A percentile compares a stretch with the other conserved stretches of the same genome.
phyloP scores from a whole-genome alignment of 2,797 vertebrate species.

The Moxostoma hubbsi region DNA sequence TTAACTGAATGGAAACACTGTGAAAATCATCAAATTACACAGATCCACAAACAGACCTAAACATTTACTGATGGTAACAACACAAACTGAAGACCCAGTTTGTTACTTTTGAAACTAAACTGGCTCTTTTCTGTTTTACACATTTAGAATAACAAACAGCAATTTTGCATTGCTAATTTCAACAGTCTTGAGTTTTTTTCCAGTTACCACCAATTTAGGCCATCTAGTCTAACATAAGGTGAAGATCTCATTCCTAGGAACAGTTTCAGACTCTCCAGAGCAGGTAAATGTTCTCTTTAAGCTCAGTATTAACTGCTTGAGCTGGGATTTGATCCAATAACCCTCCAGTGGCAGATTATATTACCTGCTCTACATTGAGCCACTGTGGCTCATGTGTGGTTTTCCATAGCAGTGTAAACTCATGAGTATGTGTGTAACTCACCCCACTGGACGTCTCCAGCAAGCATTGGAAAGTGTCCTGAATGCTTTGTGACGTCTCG shows the following conservation, averaged over 20 bases:
- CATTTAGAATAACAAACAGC: not conserved
- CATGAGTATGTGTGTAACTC: slow-evolving; percentile 61
- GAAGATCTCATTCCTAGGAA: too few species aligned
- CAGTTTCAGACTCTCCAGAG: not conserved
- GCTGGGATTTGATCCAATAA: slow-evolving; percentile 42
- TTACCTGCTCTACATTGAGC: slow-evolving; percentile 41
- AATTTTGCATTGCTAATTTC: not conserved
- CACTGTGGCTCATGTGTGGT: slow-evolving; percentile 21
- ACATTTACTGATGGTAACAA: not conserved
- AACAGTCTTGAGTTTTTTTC: not conserved
- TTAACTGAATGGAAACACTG: slow-evolving; percentile 58
- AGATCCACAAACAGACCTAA: slow-evolving; percentile 48
- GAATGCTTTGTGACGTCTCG: slow-evolving; percentile 86
- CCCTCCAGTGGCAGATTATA: slow-evolving; percentile 40
- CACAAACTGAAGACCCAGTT: not conserved
- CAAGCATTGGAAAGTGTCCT: slow-evolving; percentile 90
- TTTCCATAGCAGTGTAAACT: slow-evolving; percentile 32
- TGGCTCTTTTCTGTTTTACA: not conserved
- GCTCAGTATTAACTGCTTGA: not conserved
- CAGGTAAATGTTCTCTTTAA: slow-evolving; percentile 12
- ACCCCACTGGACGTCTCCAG: slow-evolving; percentile 89
- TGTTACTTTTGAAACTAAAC: not conserved
- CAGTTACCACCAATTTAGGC: not conserved
- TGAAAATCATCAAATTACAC: slow-evolving; percentile 43
- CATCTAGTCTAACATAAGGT: not conserved